A percentile compares a stretch with the other conserved stretches of the same genome.
These are phyloP conservation scores for Clarias gariepinus DNA, from an alignment of 2,113 vertebrate genomes.

Conservation along the genomic window DNA sequence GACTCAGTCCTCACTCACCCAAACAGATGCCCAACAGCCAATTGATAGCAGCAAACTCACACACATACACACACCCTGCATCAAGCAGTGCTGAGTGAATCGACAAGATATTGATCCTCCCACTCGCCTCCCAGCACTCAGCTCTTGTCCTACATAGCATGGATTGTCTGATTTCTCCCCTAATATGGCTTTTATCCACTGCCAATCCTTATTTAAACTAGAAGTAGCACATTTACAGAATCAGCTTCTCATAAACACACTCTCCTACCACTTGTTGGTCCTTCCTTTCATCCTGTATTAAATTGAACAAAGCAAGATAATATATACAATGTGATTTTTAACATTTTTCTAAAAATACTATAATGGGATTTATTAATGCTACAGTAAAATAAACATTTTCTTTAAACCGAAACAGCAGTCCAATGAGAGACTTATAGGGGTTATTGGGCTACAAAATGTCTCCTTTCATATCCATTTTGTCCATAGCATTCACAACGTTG, in stretches of 20 bases:
- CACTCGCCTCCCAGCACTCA: conserved; percentile 74
- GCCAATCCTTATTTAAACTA: conserved; percentile 84
- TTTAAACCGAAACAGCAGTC: conserved; percentile 61
- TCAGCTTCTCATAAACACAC: conserved; percentile 1
- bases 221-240: conserved; percentile 75
- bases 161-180: conserved; percentile 81
- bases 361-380: not conserved
- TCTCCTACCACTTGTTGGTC: conserved; percentile 30
- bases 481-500: conserved; percentile 75
- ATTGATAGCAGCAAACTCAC: conserved; percentile 48
- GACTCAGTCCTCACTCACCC: conserved; percentile 27
- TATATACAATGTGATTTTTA: not conserved
- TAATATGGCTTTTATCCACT: conserved; percentile 81
- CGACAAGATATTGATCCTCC: conserved; percentile 78
- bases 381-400: conserved; percentile 17
- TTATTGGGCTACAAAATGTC: not conserved
- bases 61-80: conserved; percentile 22
- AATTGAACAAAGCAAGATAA: not conserved
- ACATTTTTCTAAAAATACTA: not conserved
- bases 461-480: conserved; percentile 79
- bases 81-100: conserved; percentile 78
- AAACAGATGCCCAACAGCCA: conserved; percentile 62
- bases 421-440: conserved; percentile 58
- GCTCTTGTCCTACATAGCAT: conserved; percentile 82
- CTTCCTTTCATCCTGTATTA: not conserved